Evolutionary conservation across 2,888 invertebrate genomes (phyloP), one percentile per base, ranked within the genome.

Genomic region (Latrodectus hesperus): DNA sequence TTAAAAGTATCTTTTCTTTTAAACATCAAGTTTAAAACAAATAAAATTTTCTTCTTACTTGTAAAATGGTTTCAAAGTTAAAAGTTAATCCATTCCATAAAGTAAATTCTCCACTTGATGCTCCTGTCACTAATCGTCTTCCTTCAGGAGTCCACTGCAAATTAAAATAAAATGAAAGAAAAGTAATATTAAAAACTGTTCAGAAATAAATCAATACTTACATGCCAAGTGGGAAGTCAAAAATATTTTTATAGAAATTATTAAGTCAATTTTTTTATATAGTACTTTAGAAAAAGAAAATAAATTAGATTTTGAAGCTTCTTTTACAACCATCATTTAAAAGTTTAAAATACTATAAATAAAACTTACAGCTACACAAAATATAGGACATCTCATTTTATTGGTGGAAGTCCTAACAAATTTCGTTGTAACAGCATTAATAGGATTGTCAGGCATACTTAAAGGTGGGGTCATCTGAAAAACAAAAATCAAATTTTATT

Each of bases 71-170:
- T 94, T 99, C 99, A 93, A 99, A 99, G 93, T 99, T 99, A 93
- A 99, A 99, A n/a, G 99, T 99, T 52, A 99, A 94, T 53, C 99
- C 99, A 94, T 99, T 99, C 99, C 99, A 99, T 5, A 99, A 93
- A 0, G 99, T 99, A 92, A 99, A 99, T 93, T 99, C 99, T 71
- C 99, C 99, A 83, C 99, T 99, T 52, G 99, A 99, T 38, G 99
- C 99, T 12, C 99, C 99, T 1, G 99, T 99, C 9, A 99, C 97
- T 89, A 99, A 94, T 90, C 99, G 95, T 90, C 99, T 95, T 16
- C 99, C 99, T 93, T 99, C 99, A 0, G 99, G 99, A 9, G 99
- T 99, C 99, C 99, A 99, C 93, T 94, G 90, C 74, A 92, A 90
- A 76, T 80, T 68, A 38, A 6, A 6, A 38, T 1, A 38, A 38